Evolutionary conservation across 1,140 invertebrate species (phyloP).

Genomic region (Maniola jurtina): DNA sequence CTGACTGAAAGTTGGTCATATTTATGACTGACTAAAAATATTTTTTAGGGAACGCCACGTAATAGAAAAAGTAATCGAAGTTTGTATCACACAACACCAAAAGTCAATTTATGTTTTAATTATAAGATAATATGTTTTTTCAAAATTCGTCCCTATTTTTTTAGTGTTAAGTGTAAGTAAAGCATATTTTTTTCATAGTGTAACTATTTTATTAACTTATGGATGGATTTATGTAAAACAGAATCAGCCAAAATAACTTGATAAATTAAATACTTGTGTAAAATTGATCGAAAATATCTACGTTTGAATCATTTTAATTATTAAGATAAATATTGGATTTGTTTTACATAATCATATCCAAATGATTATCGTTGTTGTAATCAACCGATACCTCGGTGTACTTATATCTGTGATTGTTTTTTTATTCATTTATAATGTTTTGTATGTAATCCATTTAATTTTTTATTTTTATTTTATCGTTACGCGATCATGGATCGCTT

Average conservation of each 20-base stretch:
- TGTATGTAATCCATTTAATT: slow-evolving; percentile 9
- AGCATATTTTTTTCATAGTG: slow-evolving; percentile 24
- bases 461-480: background rate
- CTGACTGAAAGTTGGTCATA: background rate
- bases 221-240: background rate
- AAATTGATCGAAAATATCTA: background rate
- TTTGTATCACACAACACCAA: slow-evolving; percentile 53
- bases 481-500: slow-evolving; percentile 12
- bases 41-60: background rate
- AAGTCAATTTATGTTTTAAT: slow-evolving; percentile 45
- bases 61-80: background rate
- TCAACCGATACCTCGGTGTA: slow-evolving; percentile 46
- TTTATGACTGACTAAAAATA: background rate
- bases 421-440: slow-evolving; percentile 14
- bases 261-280: background rate
- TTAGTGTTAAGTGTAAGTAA: slow-evolving; percentile 51
- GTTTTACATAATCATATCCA: background rate
- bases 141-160: slow-evolving; percentile 37
- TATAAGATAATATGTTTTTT: slow-evolving; percentile 4
- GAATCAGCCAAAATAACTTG: background rate
- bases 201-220: background rate
- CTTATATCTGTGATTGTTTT: slow-evolving; percentile 60
- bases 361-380: slow-evolving; percentile 36
- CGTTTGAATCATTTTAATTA: slow-evolving; percentile 32
- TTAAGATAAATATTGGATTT: background rate